A percentile compares a stretch with the other conserved stretches of the same genome.
Conservation (phyloP, 2,797 vertebrate genomes). For the Enteromius treurensis region DNA sequence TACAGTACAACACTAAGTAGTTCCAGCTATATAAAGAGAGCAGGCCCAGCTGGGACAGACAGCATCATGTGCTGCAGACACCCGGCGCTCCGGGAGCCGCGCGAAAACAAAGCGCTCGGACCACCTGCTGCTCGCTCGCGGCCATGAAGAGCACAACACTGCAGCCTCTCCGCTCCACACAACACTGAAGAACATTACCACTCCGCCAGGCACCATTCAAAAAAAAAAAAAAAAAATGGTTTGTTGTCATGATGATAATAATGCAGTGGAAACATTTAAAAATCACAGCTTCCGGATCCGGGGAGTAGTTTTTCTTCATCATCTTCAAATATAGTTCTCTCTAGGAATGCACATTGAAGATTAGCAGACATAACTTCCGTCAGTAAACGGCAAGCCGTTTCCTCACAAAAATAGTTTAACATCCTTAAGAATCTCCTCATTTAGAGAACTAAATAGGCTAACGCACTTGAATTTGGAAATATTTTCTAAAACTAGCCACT, state of each 20-base stretch:
- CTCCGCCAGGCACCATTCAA: too few species aligned
- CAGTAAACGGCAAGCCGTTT: not conserved
- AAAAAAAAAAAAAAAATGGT: not conserved
- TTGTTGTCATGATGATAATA: not conserved
- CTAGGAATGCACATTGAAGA: not conserved
- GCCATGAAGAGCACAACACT: too few species aligned
- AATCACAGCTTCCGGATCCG: not conserved
- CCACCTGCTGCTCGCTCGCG: too few species aligned
- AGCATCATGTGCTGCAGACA: slow-evolving; percentile 14
- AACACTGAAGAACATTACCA: not conserved
- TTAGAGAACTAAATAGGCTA: too few species aligned
- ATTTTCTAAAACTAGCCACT: too few species aligned
- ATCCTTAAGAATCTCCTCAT: too few species aligned
- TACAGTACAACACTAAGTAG: not conserved
- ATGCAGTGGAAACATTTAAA: not conserved
- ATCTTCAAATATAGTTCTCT: not conserved
- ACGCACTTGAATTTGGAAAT: too few species aligned
- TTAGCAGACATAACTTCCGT: not conserved
- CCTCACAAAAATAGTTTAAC: not conserved
- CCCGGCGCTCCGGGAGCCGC: too few species aligned
- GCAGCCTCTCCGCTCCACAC: not conserved
- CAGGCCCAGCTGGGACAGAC: slow-evolving; percentile 71
- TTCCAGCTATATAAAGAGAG: not conserved
- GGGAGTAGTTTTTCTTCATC: not conserved
- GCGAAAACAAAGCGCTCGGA: too few species aligned